These are phyloP conservation scores for Charina bottae DNA, from an alignment of 2,113 vertebrate genomes.

Conservation along the genomic window DNA sequence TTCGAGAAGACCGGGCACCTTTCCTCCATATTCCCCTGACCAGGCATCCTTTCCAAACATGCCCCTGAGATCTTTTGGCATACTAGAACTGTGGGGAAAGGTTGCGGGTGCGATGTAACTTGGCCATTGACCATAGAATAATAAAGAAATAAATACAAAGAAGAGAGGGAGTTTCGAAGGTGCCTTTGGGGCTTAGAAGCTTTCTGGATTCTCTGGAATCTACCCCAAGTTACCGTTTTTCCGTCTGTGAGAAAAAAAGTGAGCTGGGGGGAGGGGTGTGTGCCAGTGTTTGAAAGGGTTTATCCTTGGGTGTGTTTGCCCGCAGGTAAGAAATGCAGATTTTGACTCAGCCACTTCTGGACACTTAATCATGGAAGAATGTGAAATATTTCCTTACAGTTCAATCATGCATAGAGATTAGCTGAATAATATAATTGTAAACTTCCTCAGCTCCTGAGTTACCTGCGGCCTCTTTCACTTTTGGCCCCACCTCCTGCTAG, in stretches of 20 bases:
- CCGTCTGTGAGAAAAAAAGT: background rate
- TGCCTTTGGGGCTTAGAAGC: background rate
- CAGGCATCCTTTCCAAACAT: background rate
- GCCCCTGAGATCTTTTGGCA: background rate
- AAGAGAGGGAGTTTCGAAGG: background rate
- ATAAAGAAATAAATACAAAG: background rate
- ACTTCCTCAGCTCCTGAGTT: background rate
- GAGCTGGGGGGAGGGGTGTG: background rate
- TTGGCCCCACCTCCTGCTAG: background rate
- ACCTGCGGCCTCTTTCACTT: background rate
- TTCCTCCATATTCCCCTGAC: background rate
- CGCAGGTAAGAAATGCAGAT: background rate
- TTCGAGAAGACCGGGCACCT: background rate
- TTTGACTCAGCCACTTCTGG: background rate
- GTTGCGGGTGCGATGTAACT: background rate
- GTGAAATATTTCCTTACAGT: background rate
- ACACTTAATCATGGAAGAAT: conserved; percentile 3
- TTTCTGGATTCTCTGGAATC: background rate
- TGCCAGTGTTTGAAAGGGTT: background rate
- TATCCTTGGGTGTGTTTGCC: background rate
- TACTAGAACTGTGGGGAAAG: background rate
- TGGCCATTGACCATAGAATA: background rate
- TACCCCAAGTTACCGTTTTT: background rate
- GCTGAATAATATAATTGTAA: background rate
- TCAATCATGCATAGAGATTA: conserved; percentile 1